These are phyloP conservation scores for Diaperis boleti DNA, from an alignment of 2,888 invertebrate species.

Conservation along the genomic window DNA sequence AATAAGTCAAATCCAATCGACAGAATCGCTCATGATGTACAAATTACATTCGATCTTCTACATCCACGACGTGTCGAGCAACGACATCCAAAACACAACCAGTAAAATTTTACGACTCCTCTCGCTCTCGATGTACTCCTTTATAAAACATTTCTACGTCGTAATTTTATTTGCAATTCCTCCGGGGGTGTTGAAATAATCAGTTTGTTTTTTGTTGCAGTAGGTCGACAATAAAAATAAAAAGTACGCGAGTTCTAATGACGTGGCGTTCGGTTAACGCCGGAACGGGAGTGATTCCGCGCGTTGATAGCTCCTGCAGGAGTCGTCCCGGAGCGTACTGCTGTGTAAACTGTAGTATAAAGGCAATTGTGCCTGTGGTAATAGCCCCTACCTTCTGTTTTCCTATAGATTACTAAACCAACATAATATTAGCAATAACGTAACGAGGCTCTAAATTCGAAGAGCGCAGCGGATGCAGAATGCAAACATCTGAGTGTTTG, in stretches of 20 bases:
- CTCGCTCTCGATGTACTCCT: slow-evolving; percentile 28
- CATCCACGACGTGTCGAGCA: slow-evolving; percentile 5
- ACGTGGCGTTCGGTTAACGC: slow-evolving; percentile 54
- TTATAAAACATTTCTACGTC: slow-evolving; percentile 37
- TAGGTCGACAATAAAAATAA: slow-evolving; percentile 48
- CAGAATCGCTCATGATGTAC: too few species aligned
- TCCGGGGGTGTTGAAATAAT: slow-evolving; percentile 36
- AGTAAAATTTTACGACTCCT: slow-evolving; percentile 32
- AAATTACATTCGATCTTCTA: too few species aligned
- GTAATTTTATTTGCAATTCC: slow-evolving; percentile 33
- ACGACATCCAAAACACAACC: background rate
- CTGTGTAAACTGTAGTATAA: slow-evolving; percentile 56
- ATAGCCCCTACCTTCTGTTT: slow-evolving; percentile 44
- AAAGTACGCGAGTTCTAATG: slow-evolving; percentile 56
- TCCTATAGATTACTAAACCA: slow-evolving; percentile 12
- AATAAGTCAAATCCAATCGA: too few species aligned
- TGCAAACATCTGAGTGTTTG: background rate
- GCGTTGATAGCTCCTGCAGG: slow-evolving; percentile 60
- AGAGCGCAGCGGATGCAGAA: background rate
- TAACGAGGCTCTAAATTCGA: background rate
- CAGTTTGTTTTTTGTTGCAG: slow-evolving; percentile 31
- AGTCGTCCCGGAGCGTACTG: slow-evolving; percentile 53
- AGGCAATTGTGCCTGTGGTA: slow-evolving; percentile 57
- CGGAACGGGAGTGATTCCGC: slow-evolving; percentile 53
- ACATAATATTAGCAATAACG: slow-evolving; percentile 10